Conservation (phyloP, 2,888 invertebrate genomes). For the Eupithecia centaureata region DNA sequence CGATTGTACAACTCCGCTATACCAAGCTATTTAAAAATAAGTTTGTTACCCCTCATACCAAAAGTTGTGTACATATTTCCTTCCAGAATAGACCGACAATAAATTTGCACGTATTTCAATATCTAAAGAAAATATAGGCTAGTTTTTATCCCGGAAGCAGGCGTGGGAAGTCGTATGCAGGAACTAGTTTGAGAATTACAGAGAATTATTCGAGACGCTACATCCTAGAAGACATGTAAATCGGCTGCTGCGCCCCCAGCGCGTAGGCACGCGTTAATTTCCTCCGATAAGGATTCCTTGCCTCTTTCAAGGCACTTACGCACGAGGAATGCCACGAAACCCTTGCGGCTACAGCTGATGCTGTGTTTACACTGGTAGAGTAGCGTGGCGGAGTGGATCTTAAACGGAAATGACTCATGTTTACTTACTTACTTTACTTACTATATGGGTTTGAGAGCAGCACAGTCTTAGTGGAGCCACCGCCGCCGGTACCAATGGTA, state of each 20-base stretch:
- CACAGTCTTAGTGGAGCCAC: no score
- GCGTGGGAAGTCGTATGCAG: neutral
- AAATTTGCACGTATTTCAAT: neutral
- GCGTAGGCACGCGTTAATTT: neutral
- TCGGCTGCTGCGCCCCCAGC: neutral
- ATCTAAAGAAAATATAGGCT: neutral
- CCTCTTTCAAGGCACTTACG: neutral
- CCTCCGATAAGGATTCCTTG: constrained; percentile 3
- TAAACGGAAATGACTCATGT: neutral
- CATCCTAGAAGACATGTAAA: neutral
- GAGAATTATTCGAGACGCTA: neutral
- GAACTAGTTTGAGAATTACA: neutral
- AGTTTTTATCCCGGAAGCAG: neutral
- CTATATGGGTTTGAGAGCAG: no score
- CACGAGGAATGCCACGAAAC: constrained; percentile 8
- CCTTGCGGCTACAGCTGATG: neutral
- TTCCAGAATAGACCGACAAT: neutral
- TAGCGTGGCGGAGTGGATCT: neutral
- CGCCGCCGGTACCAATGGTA: no score
- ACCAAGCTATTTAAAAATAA: no score
- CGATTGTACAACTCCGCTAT: no score
- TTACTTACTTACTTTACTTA: no score
- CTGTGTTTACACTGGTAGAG: neutral
- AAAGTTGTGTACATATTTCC: no score
- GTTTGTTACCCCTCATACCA: no score